A percentile compares a stretch with the other conserved stretches of the same genome.
phyloP scores from a whole-genome alignment of 2,113 vertebrate species.

The Burhinus oedicnemus region DNA sequence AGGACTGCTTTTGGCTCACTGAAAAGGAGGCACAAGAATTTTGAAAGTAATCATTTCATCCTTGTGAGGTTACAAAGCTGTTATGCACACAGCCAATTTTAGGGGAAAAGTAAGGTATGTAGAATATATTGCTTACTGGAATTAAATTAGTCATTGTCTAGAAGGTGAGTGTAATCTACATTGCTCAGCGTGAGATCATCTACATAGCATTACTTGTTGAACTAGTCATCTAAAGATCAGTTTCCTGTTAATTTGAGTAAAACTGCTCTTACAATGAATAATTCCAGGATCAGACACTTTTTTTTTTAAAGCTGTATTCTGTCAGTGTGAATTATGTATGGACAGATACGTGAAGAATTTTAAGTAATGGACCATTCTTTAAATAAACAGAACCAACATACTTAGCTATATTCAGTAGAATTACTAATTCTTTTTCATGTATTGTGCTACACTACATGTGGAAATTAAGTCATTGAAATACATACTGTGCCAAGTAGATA shows the following conservation, averaged over 20 bases:
- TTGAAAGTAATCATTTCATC: not conserved
- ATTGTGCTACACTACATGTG: not conserved
- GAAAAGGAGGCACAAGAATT: not conserved
- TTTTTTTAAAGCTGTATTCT: not conserved
- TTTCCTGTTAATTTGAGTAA: not conserved
- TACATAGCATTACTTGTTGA: not conserved
- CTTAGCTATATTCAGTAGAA: not conserved
- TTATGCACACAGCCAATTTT: not conserved
- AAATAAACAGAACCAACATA: not conserved
- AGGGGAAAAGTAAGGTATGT: not conserved
- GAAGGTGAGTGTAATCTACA: not conserved
- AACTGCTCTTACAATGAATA: not conserved
- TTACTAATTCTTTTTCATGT: not conserved
- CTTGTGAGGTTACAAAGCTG: not conserved
- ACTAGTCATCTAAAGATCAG: not conserved
- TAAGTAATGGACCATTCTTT: not conserved
- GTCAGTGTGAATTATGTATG: not conserved
- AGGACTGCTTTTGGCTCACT: not conserved
- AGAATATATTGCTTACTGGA: not conserved
- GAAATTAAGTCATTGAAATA: conserved; percentile 22
- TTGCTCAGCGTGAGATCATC: not conserved
- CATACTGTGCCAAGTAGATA: not conserved
- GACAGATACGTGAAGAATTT: not conserved
- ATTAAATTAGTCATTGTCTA: not conserved
- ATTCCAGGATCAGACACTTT: not conserved